Evolutionary conservation across 2,888 invertebrate species (phyloP).

Genomic region (Drosophila austrosaltans): DNA sequence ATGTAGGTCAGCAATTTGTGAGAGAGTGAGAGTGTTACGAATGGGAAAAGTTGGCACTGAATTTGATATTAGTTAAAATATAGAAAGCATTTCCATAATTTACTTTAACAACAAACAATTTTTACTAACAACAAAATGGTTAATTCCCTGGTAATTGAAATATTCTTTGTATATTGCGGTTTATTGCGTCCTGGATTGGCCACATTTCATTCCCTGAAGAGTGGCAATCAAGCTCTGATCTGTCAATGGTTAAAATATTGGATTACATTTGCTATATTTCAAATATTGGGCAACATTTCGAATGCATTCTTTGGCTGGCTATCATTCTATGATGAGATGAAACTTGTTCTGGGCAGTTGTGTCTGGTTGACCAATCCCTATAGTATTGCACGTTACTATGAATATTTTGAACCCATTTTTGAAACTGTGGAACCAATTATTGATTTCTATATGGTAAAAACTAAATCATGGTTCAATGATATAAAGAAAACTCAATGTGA

Average conservation of each 20-base stretch:
- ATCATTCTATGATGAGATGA: background rate
- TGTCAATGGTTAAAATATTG: conserved; percentile 12
- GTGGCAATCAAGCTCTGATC: background rate
- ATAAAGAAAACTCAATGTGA: background rate
- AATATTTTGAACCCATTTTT: background rate
- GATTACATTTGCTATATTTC: background rate
- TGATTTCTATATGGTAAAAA: background rate
- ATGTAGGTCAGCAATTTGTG: background rate
- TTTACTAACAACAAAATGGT: background rate
- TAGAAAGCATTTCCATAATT: too few species aligned
- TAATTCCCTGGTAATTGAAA: background rate
- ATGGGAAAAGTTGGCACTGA: too few species aligned
- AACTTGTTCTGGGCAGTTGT: background rate
- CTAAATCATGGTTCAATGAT: background rate
- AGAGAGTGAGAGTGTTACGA: too few species aligned
- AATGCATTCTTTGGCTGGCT: background rate
- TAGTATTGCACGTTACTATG: background rate
- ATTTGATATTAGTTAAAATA: too few species aligned
- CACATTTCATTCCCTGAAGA: background rate
- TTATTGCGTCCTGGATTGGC: background rate
- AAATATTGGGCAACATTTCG: background rate
- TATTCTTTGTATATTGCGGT: background rate
- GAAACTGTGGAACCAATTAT: background rate
- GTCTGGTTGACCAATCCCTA: background rate
- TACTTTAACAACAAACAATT: too few species aligned